Conservation (phyloP, 30 jellyfish, hydroid and myxozoan genomes). For the Euphysa ruthae region DNA sequence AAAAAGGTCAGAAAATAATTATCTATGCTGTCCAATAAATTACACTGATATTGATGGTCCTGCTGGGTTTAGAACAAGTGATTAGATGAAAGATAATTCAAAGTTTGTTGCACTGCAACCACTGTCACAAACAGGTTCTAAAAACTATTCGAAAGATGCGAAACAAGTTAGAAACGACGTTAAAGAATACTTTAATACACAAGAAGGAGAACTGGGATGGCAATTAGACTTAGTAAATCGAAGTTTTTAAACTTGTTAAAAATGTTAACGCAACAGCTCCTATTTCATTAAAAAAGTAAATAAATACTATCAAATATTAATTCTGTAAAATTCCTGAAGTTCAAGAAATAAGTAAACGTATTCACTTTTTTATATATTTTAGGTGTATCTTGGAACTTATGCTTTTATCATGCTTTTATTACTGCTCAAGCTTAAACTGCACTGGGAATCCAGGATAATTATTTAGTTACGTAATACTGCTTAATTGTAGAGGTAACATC, state of each 20-base stretch:
- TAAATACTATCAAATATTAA: no score
- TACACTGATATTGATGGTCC: slow-evolving; percentile 8
- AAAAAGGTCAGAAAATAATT: not conserved
- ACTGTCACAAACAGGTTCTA: slow-evolving; percentile 2
- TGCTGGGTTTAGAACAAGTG: not conserved
- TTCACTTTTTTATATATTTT: not conserved
- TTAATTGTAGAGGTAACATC: no score
- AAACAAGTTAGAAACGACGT: slow-evolving; percentile 2
- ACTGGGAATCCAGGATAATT: no score
- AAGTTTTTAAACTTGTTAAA: not conserved
- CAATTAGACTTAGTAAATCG: no score
- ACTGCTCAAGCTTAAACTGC: no score
- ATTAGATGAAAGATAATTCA: not conserved
- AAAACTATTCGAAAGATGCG: slow-evolving; percentile 3
- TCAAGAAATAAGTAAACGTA: not conserved
- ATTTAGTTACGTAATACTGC: no score
- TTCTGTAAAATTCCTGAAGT: not conserved
- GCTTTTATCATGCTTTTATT: no score
- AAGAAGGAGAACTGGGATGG: no score
- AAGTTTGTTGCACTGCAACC: not conserved
- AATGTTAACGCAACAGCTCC: not conserved
- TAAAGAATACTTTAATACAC: not conserved
- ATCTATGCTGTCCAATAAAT: not conserved
- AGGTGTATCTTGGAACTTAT: no score
- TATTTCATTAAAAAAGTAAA: not conserved